These are phyloP conservation scores for Erpornis zantholeuca DNA, from an alignment of 2,113 vertebrate genomes.

Conservation along the genomic window DNA sequence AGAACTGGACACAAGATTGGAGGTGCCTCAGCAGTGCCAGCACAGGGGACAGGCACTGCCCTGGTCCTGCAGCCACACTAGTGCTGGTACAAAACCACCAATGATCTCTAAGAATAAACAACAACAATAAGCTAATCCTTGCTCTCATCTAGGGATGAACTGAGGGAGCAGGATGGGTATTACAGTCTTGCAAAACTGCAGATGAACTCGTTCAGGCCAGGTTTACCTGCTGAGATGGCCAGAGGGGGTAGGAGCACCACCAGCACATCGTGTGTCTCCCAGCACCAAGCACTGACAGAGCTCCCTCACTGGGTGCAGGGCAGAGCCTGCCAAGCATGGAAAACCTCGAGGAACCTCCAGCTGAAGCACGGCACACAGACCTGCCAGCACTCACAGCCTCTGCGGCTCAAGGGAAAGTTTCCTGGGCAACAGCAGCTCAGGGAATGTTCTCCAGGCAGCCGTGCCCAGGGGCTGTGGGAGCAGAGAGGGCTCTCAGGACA, in stretches of 20 bases:
- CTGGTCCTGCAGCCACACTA: background rate
- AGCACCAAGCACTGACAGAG: background rate
- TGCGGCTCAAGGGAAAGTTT: background rate
- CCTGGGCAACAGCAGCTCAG: background rate
- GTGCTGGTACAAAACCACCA: background rate
- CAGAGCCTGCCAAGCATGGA: background rate
- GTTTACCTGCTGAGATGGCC: fast-evolving
- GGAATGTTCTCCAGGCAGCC: background rate
- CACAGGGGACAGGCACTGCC: background rate
- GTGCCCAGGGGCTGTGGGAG: background rate
- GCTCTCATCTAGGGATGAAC: background rate
- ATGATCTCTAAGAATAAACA: background rate
- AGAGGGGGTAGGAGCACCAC: background rate
- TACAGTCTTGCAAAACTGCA: background rate
- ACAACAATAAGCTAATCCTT: background rate
- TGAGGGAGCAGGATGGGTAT: background rate
- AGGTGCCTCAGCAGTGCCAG: background rate
- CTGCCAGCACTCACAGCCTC: background rate
- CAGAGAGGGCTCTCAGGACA: background rate
- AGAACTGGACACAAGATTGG: background rate
- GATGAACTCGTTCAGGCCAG: background rate
- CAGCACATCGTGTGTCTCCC: background rate
- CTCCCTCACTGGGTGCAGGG: fast-evolving
- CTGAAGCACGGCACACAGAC: background rate
- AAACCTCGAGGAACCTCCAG: background rate